Percentiles rank a stretch among this genome's conserved stretches.
Conservation (phyloP, 2,797 vertebrate genomes). For the Lateolabrax maculatus region DNA sequence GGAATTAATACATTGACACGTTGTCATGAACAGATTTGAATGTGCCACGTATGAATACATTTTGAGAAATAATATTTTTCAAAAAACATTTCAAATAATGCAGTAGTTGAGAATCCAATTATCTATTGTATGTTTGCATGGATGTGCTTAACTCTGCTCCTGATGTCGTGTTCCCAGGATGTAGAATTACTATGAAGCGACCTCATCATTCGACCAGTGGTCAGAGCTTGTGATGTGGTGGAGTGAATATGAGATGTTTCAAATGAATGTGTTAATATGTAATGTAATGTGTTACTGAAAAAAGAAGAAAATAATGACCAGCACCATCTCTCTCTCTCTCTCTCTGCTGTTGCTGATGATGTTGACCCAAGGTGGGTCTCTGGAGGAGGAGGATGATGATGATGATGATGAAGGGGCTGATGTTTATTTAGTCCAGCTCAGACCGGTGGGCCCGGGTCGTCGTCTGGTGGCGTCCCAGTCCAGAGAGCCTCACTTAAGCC, state of each 20-base stretch:
- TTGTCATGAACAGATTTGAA: background rate
- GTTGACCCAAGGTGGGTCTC: constrained; percentile 36
- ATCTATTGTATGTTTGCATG: background rate
- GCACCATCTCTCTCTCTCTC: background rate
- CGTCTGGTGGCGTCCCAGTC: constrained; percentile 62
- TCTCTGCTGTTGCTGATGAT: constrained; percentile 15
- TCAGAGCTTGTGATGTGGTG: background rate
- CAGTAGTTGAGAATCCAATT: background rate
- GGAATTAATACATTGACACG: background rate
- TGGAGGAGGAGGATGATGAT: constrained; percentile 38
- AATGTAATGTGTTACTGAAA: background rate
- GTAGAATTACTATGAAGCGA: background rate
- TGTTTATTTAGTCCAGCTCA: constrained; percentile 86
- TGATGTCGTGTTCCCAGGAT: background rate
- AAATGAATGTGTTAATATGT: background rate
- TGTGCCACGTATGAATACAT: no score
- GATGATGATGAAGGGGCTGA: constrained; percentile 46
- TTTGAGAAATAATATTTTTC: background rate
- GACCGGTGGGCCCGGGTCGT: constrained; percentile 46
- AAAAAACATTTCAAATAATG: background rate
- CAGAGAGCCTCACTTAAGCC: constrained; percentile 89
- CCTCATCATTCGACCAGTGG: background rate
- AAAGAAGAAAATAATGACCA: background rate
- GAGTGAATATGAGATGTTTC: background rate
- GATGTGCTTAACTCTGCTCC: background rate